Evolutionary conservation across 2,888 invertebrate species (phyloP), one percentile per base, ranked within the genome.

Genomic region (Leucozona laternaria): DNA sequence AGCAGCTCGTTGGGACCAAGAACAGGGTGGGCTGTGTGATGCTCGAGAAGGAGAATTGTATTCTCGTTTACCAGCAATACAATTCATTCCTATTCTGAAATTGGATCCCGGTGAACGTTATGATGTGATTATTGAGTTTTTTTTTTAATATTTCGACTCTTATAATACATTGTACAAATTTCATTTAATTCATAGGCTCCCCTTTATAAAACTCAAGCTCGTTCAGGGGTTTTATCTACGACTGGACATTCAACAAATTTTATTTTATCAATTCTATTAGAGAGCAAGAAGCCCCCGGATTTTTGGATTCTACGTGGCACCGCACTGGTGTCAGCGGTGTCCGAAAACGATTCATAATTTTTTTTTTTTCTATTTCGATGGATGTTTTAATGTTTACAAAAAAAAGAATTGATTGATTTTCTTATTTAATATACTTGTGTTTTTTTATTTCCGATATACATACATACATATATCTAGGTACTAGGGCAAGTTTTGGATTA

Each of bases 171-270:
- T n/a, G n/a, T 66, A 34, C 2, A 50, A 43, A n/a, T 45, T 4
- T 50, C 90, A 95, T 45, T 4, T 50, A 90, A 95, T 84, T 31
- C 57, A 15, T 15, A 89, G 71, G 95, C 96, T 22, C 98, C 98
- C 0, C 93, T 98, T 15, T 98, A 98, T 92, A 98, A 98, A 93
- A 98, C 98, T 0, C 95, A 97, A 40, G 95, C 96, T 88, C 94
- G 98, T 80, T 97, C 97, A 25, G 98, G 98, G 53, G 95, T 95
- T 0, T 93, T 98, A 15, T 97, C 97, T 8, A 98, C 98, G 0
- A 98, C 98, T 0, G 98, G 98, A 0, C 98, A 98, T 92, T 98
- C 97, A 89, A 98, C 98, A 2, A 98, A 98, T 93, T 98, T 98
- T 91, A 96, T 98, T 40, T 94, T 98, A 55, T 94, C 96, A 0